phyloP scores from a whole-genome alignment of 2,797 vertebrate species.

The Rhadinocentrus ornatus region DNA sequence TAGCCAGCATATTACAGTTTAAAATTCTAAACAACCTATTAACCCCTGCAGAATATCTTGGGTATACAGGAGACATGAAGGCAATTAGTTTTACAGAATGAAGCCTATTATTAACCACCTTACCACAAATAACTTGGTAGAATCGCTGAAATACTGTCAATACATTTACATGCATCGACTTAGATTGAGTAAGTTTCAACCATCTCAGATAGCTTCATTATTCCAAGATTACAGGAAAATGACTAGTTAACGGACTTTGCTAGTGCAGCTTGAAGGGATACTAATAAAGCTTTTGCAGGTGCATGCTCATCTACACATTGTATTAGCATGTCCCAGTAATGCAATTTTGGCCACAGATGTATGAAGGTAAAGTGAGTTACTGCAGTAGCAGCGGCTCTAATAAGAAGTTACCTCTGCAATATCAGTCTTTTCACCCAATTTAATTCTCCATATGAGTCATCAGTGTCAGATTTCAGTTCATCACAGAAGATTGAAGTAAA shows the following conservation, averaged over 20 bases:
- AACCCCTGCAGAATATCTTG: background rate
- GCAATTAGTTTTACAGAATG: too few species aligned
- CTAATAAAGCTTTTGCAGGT: slow-evolving; percentile 26
- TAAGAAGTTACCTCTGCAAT: slow-evolving; percentile 38
- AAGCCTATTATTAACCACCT: too few species aligned
- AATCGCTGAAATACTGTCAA: background rate
- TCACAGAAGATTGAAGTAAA: slow-evolving; percentile 11
- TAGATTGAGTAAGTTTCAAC: slow-evolving; percentile 16
- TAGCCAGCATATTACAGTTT: slow-evolving; percentile 14
- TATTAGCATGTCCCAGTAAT: background rate
- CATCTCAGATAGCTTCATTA: slow-evolving; percentile 25
- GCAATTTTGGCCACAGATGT: slow-evolving; percentile 40
- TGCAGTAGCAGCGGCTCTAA: slow-evolving; percentile 33
- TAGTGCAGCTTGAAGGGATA: slow-evolving; percentile 25
- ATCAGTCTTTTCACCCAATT: slow-evolving; percentile 37
- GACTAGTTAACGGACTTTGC: slow-evolving; percentile 33
- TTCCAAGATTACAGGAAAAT: slow-evolving; percentile 16
- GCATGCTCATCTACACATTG: background rate
- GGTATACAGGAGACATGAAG: background rate
- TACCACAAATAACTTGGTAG: slow-evolving; percentile 16
- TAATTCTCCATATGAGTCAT: slow-evolving; percentile 55
- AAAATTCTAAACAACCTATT: background rate
- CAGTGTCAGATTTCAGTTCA: slow-evolving; percentile 24
- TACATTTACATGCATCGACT: background rate
- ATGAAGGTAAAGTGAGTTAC: slow-evolving; percentile 55